A percentile compares a stretch with the other conserved stretches of the same genome.
Conservation (phyloP, 2,113 vertebrate genomes). For the Eubucco bourcierii region DNA sequence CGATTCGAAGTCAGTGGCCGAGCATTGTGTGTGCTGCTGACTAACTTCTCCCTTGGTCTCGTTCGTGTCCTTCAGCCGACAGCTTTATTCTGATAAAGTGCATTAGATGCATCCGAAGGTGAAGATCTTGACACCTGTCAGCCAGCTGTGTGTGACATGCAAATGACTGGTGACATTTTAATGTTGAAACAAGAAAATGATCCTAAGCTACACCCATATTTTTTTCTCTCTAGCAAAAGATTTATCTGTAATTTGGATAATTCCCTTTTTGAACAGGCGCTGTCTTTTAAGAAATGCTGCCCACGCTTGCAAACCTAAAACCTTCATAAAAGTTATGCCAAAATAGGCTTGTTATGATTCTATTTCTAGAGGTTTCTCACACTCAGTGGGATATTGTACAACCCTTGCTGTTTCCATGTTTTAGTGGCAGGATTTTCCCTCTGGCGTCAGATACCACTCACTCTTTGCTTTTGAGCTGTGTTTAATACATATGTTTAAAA, state of each 20-base stretch:
- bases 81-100: not conserved
- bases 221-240: not conserved
- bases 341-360: slow-evolving; percentile 3
- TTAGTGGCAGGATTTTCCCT: slow-evolving; percentile 42
- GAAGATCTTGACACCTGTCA: not conserved
- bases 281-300: slow-evolving; percentile 17
- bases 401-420: slow-evolving; percentile 19
- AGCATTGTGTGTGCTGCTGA: accelerated
- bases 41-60: not conserved
- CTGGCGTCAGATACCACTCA: not conserved
- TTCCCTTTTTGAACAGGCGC: not conserved
- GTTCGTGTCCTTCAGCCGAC: not conserved
- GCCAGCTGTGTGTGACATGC: not conserved
- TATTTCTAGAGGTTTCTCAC: slow-evolving; percentile 35
- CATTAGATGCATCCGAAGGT: not conserved
- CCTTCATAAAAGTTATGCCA: not conserved
- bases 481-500: slow-evolving; percentile 49
- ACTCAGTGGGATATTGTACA: slow-evolving; percentile 35
- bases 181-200: not conserved
- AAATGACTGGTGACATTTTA: not conserved
- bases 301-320: not conserved
- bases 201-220: not conserved
- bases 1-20: not conserved
- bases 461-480: slow-evolving; percentile 17
- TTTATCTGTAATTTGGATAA: not conserved